Base-by-base conservation (phyloP, 2,113 vertebrate genomes). In the Oreocharis arfaki region DNA sequence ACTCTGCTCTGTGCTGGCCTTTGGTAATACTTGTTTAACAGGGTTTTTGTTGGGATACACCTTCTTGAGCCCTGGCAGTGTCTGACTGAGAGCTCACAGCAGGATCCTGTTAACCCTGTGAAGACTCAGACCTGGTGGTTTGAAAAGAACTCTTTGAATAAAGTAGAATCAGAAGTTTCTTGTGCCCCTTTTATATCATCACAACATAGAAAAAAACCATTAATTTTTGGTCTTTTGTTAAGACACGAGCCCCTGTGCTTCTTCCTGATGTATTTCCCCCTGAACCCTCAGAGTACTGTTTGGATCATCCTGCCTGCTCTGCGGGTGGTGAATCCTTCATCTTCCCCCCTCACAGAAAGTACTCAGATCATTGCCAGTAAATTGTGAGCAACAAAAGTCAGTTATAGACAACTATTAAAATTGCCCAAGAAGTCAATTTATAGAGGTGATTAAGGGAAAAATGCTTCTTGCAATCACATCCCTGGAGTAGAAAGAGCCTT, bases 171-270 rank as follows among this genome's bases (percentile, higher is more conserved):
- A 33, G 28, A 61, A 69, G 71, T 61, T 47, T 80, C 68, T 81
- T 39, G 11, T 57, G 35, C 12, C 11, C 20, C 7, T 61, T 84
- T 80, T 70, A 53, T 77, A 53, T 56, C 20, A 57, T 59, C 37
- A 47, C 7, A 71, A 13, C 16, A 9, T 30, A 84, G 57, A 85
- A 90, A 30, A 57, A 94, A 69, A 8, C 4, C 19, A 16, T 63
- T 59, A 8, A 33, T 39, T 83, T 91, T 53, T 24, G 21, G 4
- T 41, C 35, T 83, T 75, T 55, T 65, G 7, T 87, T 89, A 73
- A 75, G 39, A 59, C 0, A 3, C 24, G 22, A 63, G 9, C 30
- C 24, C 10, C 17, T 68, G 5, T 0, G 0, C 26, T 76, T n/a
- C 32, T 73, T 89, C 26, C 28, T 56, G 7, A 71, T 10, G 3